These are phyloP conservation scores for Lepus oiostolus DNA, from an alignment of 2,797 vertebrate species.

Conservation along the genomic window DNA sequence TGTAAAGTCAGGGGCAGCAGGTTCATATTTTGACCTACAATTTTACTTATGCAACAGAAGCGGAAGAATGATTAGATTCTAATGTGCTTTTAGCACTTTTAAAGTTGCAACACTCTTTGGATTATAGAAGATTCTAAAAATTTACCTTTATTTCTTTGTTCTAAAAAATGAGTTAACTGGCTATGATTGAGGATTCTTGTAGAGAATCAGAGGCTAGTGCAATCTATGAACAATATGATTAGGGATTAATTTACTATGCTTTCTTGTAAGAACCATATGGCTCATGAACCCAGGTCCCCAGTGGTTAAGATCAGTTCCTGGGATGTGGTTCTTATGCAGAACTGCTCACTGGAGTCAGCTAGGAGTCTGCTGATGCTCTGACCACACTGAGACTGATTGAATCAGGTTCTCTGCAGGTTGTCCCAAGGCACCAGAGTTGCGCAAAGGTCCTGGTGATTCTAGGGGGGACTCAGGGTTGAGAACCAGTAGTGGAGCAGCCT, in stretches of 20 bases:
- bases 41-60: slow-evolving; percentile 21
- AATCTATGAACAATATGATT: background rate
- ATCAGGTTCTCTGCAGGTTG: background rate
- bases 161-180: background rate
- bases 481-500: background rate
- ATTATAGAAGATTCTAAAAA: slow-evolving; percentile 8
- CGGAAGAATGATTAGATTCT: background rate
- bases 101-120: slow-evolving; percentile 11
- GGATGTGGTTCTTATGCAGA: background rate
- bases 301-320: background rate
- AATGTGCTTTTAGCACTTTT: background rate
- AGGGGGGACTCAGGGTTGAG: background rate
- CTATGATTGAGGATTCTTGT: background rate
- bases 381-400: too few species aligned
- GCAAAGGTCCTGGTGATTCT: background rate
- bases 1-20: background rate
- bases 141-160: background rate
- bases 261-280: background rate
- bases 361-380: background rate
- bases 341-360: background rate
- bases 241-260: background rate
- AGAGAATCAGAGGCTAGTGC: background rate
- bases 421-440: background rate
- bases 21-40: background rate
- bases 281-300: background rate